Evolutionary conservation across 2,113 vertebrate genomes (phyloP), one percentile per base, ranked within the genome.

Genomic region (Thunnus maccoyii): DNA sequence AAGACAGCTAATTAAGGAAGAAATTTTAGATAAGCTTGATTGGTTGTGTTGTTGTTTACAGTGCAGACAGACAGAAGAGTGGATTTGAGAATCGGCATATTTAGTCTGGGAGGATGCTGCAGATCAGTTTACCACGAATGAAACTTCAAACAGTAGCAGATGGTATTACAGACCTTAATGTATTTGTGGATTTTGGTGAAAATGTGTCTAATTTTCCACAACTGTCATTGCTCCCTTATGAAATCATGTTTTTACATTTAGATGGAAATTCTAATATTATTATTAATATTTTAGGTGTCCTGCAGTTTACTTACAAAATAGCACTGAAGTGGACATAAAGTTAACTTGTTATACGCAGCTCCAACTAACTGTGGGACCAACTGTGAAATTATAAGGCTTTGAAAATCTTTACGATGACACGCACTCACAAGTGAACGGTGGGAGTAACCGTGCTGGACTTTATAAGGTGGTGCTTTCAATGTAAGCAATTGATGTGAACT

Each of bases 11-110:
- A 71, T 51, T 15, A 65, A 17, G 36, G 36, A 36, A 5, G 5
- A 54, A 62, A 15, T 51, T 68, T 78, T 55, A 62, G 56, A 63
- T 12, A 30, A 63, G 56, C 66, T 62, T 47, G 36, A 60, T 68
- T 44, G 55, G 54, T 14, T 63, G 30, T 73, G 51, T 36, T 67
- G 18, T 4, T 48, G 15, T 73, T 67, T 55, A 62, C 62, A 32
- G 44, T 10, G n/a, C 12, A 48, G 44, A 47, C 30, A 54, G 62
- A 36, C n/a, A 46, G 25, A 18, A 22, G 46, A 71, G 52, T 11
- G 48, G 4, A 36, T 50, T 17, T 65, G 22, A 32, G 4, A 47
- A 63, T n/a, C 2, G 1, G 58, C 69, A 72, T 32, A 50, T 50
- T 20, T 25, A 25, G 14, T 55, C 13, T 62, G 14, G 6, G 22